Percentiles rank a stretch among this genome's conserved stretches.
phyloP scores from a whole-genome alignment of 1,140 invertebrate genomes.

The Drosophila oshimai region DNA sequence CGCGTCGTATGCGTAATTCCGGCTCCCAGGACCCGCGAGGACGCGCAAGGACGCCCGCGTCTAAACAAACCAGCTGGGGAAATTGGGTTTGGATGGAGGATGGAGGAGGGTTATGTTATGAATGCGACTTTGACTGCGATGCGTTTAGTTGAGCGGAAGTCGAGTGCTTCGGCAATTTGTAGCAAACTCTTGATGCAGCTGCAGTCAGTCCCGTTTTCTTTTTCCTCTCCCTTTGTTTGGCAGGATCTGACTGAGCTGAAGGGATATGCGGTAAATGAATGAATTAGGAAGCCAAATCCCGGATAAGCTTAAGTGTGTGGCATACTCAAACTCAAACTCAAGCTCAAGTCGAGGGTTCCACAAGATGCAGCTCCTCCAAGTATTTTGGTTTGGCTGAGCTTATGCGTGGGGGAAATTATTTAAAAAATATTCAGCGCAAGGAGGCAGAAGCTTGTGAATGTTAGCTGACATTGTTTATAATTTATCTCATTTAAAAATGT shows the following conservation, averaged over 20 bases:
- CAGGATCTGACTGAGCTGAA: conserved; percentile 11
- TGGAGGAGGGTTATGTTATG: conserved; percentile 16
- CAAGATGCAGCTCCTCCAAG: conserved; percentile 11
- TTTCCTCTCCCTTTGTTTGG: conserved; percentile 36
- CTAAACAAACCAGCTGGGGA: conserved; percentile 51
- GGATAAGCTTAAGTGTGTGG: conserved; percentile 50
- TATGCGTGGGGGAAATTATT: conserved; percentile 24
- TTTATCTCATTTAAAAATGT: too few relatives aligned
- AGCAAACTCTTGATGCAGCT: conserved; percentile 46
- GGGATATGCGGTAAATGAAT: conserved; percentile 52
- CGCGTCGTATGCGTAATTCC: conserved; percentile 70
- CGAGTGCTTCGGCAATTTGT: conserved; percentile 76
- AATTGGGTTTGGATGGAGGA: not conserved
- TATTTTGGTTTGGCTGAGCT: conserved; percentile 1
- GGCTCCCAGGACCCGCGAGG: not conserved
- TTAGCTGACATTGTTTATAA: not conserved
- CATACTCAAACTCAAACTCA: conserved; percentile 25
- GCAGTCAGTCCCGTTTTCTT: too few relatives aligned
- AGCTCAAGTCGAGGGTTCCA: not conserved
- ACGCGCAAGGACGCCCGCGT: conserved; percentile 5
- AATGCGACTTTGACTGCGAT: conserved; percentile 51
- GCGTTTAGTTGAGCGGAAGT: conserved; percentile 75
- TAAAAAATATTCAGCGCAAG: conserved; percentile 7
- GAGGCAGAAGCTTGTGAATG: not conserved
- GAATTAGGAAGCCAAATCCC: conserved; percentile 49